Evolutionary conservation across 1,140 invertebrate species (phyloP), one percentile per base, ranked within the genome.

Genomic region (Tetraneura akinire): DNA sequence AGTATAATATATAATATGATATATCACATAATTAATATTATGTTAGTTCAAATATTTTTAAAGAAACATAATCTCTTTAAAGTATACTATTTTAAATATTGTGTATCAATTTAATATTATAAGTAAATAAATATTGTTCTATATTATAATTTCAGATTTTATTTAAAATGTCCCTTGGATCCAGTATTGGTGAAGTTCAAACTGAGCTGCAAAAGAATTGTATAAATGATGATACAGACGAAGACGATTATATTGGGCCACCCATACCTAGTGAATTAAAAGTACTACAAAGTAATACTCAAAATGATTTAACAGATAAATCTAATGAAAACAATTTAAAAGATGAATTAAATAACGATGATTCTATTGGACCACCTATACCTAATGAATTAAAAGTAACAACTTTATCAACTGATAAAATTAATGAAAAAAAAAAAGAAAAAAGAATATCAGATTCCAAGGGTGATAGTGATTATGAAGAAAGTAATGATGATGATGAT

Each of bases 401-500:
- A 80, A 81, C 60, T 64, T 81, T 70, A 71, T 81, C 82, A 49
- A n/a, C 53, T 11, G 70, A 81, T 70, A 81, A 78, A 80, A 81
- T 42, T 81, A 81, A n/a, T 45, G 81, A 21, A 23, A 82, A n/a
- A 71, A 60, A 45, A 80, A 81, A n/a, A 80, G 81, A 5, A 45
- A 57, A 16, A 47, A 49, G 81, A 45, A 37, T 82, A 0, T 53
- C 64, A 62, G 49, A 49, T 82, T 16, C 81, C 82, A 73, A 84
- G 83, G 82, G 84, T 76, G 83, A 82, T 81, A 84, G 83, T 53
- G 81, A 81, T 80, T 81, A 83, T 71, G 81, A 83, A 76, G 83
- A 83, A 81, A 81, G 84, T 51, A 85, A 85, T 78, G 85, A 86
- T 32, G 83, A 83, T 53, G 85, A 85, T 78, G 85, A 86, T 32